Percentiles rank a stretch among this genome's conserved stretches.
phyloP scores from a whole-genome alignment of 2,888 invertebrate species.

The Eurytoma californica region DNA sequence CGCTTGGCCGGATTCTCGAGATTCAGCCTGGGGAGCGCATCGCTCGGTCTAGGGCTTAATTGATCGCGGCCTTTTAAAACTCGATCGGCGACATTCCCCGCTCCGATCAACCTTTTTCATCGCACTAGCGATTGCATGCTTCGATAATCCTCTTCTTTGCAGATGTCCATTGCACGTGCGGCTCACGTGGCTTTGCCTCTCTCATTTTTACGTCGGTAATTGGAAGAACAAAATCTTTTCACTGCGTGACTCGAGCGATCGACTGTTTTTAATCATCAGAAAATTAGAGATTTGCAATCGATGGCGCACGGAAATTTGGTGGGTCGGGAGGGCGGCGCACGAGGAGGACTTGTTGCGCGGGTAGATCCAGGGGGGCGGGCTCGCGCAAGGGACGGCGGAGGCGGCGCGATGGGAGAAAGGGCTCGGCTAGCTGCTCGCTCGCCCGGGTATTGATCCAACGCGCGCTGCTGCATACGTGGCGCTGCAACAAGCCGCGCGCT shows the following conservation, averaged over 20 bases:
- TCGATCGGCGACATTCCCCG: slow-evolving; percentile 19
- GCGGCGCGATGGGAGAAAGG: slow-evolving; percentile 14
- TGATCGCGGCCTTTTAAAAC: slow-evolving; percentile 29
- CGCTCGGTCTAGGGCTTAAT: not conserved
- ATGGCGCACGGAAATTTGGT: no score
- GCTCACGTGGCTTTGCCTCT: no score
- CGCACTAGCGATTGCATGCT: not conserved
- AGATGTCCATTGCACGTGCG: no score
- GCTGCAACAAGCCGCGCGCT: slow-evolving; percentile 49
- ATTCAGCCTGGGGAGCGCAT: not conserved
- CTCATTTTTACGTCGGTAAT: no score
- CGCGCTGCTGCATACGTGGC: slow-evolving; percentile 54
- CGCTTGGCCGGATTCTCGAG: slow-evolving; percentile 1
- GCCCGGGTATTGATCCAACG: slow-evolving; percentile 56
- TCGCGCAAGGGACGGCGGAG: not conserved
- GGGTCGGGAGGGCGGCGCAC: no score
- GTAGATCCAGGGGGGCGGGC: slow-evolving; percentile 4
- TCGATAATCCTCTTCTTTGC: no score
- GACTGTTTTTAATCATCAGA: no score
- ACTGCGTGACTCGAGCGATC: no score
- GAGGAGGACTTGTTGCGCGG: slow-evolving; percentile 36
- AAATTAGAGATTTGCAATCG: no score
- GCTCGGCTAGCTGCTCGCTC: slow-evolving; percentile 14
- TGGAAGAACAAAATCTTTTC: no score
- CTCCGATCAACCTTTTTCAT: slow-evolving; percentile 1